These are phyloP conservation scores for Panzeria rudis DNA, from an alignment of 2,888 invertebrate genomes.

Conservation along the genomic window DNA sequence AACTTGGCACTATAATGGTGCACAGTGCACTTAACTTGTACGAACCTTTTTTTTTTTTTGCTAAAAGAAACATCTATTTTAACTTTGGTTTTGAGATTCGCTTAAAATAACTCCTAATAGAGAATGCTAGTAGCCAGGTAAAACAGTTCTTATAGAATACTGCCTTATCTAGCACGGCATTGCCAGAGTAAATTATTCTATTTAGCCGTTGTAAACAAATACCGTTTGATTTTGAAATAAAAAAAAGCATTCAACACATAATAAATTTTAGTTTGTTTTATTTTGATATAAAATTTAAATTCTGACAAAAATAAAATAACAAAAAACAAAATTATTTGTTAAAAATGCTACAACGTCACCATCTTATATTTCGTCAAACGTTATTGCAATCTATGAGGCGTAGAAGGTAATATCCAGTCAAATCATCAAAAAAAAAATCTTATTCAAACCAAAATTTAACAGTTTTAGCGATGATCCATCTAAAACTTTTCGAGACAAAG, in stretches of 20 bases:
- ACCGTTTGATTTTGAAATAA: too few species aligned
- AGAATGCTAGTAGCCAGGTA: background rate
- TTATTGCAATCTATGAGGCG: background rate
- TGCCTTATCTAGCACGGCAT: background rate
- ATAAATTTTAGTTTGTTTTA: too few species aligned
- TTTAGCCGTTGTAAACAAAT: too few species aligned
- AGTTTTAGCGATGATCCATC: slow-evolving; percentile 30
- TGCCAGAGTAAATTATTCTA: background rate
- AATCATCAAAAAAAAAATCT: background rate
- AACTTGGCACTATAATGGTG: too few species aligned
- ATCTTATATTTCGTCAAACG: background rate
- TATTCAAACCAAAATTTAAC: background rate
- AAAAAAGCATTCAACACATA: too few species aligned
- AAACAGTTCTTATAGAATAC: background rate
- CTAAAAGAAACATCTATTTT: too few species aligned
- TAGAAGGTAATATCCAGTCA: slow-evolving; percentile 11
- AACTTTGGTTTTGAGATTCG: too few species aligned
- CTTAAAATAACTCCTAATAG: too few species aligned
- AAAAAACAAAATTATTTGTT: background rate
- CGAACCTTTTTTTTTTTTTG: too few species aligned
- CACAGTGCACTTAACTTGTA: too few species aligned
- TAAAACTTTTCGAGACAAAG: slow-evolving; percentile 68
- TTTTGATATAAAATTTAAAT: background rate
- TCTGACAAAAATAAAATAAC: background rate
- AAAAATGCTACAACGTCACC: slow-evolving; percentile 8